phyloP scores from a whole-genome alignment of 2,797 vertebrate species.

The Neopelma chrysocephalum region DNA sequence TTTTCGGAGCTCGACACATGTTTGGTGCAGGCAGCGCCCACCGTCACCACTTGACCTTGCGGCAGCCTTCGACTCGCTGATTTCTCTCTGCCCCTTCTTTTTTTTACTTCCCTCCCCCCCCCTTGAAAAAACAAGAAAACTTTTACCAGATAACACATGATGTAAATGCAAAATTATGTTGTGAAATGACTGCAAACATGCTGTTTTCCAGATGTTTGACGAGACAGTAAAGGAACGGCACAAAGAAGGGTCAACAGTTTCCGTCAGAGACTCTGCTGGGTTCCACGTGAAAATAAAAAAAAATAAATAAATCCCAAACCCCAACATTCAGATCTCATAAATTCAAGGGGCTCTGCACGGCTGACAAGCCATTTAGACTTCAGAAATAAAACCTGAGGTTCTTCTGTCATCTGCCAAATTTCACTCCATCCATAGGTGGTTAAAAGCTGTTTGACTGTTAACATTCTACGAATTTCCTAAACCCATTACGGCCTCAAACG shows the following conservation, averaged over 20 bases:
- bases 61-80: slow-evolving; percentile 78
- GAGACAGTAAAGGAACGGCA: slow-evolving; percentile 75
- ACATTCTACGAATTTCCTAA: slow-evolving; percentile 76
- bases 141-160: slow-evolving; percentile 89
- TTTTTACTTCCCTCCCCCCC: too few species aligned
- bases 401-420: slow-evolving; percentile 75
- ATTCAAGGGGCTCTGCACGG: slow-evolving; percentile 75
- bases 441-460: slow-evolving; percentile 75
- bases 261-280: slow-evolving; percentile 83
- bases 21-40: slow-evolving; percentile 90
- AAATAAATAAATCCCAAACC: slow-evolving; percentile 46
- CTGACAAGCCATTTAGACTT: slow-evolving; percentile 80
- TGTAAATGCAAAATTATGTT: slow-evolving; percentile 89
- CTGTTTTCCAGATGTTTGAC: slow-evolving; percentile 96
- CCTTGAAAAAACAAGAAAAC: slow-evolving; percentile 65
- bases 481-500: not conserved
- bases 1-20: slow-evolving; percentile 88
- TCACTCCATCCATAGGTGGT: slow-evolving; percentile 78
- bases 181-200: slow-evolving; percentile 84
- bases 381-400: slow-evolving; percentile 69
- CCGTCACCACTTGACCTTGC: slow-evolving; percentile 93
- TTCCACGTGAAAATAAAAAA: slow-evolving; percentile 65
- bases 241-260: slow-evolving; percentile 78
- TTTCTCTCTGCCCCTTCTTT: slow-evolving; percentile 27
- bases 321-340: slow-evolving; percentile 76